Base-by-base conservation (phyloP, 1,140 invertebrate genomes). In the Aporrectodea caliginosa region DNA sequence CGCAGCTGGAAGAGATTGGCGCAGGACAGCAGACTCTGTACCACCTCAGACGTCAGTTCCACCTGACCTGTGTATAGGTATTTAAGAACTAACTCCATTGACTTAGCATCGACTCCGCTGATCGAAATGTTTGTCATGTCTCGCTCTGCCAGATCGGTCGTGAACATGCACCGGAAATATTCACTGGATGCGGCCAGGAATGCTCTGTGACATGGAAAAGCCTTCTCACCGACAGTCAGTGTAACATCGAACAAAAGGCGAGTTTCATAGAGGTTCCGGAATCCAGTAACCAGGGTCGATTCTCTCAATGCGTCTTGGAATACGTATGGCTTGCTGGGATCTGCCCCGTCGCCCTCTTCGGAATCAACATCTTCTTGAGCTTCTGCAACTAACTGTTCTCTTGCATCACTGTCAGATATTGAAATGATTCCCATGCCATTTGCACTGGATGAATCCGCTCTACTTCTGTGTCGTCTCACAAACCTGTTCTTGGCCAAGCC, bases 51-150 rank as follows among this genome's bases (percentile, higher is more conserved):
- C 32, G 86, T 89, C 31, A 90, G 90, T 29, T 80, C 84, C 22
- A 90, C 84, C 69, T 85, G 81, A 78, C 88, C 85, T 2, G 89
- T 88, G 80, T 90, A 90, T 1, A 89, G 88, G 84, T 88, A 90
- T 73, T 90, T 87, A 16, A 90, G 74, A 1, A 90, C 83, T 2
- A 88, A 79, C 35, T 82, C 80, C 69, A 90, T 70, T 6, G 86
- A 89, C 0, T 83, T 81, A 2, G 86, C 84, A 74, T 90, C 89
- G 6, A 90, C 84, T 27, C 88, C 89, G 81, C 88, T 89, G 12
- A 90, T 80, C 29, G 83, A 83, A 29, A 90, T 86, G 68, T 84
- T 82, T 33, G 84, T 78, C 79, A 88, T 85, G 35, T 84, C 81
- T 34, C 85, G 85, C 79, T 89, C 88, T 6, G 83, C 85, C 80